Evolutionary conservation across 1,140 invertebrate species (phyloP).

Genomic region (Lepidurus arcticus): DNA sequence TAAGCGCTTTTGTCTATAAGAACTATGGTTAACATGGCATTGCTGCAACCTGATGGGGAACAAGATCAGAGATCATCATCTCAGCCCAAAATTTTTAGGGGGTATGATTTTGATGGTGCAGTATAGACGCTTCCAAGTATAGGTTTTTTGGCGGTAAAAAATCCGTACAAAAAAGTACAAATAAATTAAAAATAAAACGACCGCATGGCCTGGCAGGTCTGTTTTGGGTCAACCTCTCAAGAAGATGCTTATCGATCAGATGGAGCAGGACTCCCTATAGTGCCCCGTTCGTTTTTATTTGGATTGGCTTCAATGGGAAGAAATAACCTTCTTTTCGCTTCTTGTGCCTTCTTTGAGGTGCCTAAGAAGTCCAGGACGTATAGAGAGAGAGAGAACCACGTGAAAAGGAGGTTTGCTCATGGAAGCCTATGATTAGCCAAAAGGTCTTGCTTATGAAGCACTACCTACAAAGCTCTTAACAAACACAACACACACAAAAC

Average conservation of each 20-base stretch:
- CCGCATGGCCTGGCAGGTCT: too few relatives aligned
- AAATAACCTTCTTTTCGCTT: too few relatives aligned
- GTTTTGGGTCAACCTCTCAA: too few relatives aligned
- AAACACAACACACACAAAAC: background rate
- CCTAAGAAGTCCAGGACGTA: too few relatives aligned
- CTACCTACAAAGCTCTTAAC: background rate
- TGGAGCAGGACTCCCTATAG: too few relatives aligned
- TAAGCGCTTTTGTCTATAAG: background rate
- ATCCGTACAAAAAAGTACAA: too few relatives aligned
- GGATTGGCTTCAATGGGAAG: too few relatives aligned
- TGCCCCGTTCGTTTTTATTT: too few relatives aligned
- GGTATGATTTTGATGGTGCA: background rate
- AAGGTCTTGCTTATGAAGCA: constrained; percentile 8
- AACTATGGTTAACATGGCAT: background rate
- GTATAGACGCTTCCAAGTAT: background rate
- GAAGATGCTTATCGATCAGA: background rate
- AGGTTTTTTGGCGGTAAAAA: constrained; percentile 13
- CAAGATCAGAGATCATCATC: background rate
- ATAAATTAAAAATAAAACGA: too few relatives aligned
- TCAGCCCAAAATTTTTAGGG: background rate
- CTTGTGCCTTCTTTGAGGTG: too few relatives aligned
- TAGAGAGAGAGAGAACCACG: background rate
- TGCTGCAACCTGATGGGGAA: background rate
- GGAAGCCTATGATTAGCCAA: constrained; percentile 15
- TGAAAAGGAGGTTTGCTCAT: background rate